Percentiles rank a stretch among this genome's conserved stretches.
Conservation (phyloP, 2,113 vertebrate species). For the Myanophis thanlyinensis region DNA sequence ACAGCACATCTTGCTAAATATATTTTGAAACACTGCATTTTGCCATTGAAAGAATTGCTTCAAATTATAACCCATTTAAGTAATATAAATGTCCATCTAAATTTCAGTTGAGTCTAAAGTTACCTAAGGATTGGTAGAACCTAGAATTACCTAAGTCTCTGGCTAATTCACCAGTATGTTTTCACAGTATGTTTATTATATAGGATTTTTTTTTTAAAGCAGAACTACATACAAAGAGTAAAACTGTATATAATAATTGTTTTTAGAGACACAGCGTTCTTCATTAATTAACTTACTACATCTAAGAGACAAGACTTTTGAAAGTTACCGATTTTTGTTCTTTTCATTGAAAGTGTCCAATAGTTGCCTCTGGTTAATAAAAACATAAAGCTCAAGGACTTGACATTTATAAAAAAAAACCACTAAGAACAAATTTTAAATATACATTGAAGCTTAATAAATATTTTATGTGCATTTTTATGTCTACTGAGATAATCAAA, state of each 20-base stretch:
- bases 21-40: background rate
- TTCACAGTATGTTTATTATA: background rate
- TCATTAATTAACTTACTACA: background rate
- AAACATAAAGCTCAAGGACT: background rate
- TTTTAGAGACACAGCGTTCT: background rate
- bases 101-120: background rate
- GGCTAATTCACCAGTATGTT: background rate
- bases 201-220: background rate
- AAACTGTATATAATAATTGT: background rate
- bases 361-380: background rate
- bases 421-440: constrained; percentile 26
- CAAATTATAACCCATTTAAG: background rate
- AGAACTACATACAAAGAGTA: background rate
- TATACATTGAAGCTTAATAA: background rate
- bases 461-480: constrained; percentile 13
- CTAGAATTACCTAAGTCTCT: background rate
- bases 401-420: background rate
- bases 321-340: background rate
- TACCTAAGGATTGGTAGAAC: background rate
- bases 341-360: background rate
- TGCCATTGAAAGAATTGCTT: background rate
- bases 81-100: background rate
- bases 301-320: background rate
- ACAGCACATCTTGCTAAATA: background rate
- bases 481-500: background rate